A percentile compares a stretch with the other conserved stretches of the same genome.
Evolutionary conservation across 2,113 vertebrate genomes (phyloP).

Genomic region (Anolis sagrei): DNA sequence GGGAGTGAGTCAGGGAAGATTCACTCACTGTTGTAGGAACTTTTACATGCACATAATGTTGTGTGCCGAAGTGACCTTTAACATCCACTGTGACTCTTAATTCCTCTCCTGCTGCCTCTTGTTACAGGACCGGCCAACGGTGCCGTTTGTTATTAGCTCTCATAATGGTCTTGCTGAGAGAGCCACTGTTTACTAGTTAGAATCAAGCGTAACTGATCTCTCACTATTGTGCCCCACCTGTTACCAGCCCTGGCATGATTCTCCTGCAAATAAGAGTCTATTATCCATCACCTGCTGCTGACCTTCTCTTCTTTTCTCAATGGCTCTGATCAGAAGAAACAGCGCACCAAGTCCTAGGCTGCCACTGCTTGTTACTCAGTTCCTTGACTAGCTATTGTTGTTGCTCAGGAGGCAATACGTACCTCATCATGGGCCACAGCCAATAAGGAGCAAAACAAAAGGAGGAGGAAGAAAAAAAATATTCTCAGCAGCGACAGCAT

Average conservation of each 20-base stretch:
- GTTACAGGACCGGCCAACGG: neutral
- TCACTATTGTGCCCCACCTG: constrained; percentile 10
- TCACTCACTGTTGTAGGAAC: neutral
- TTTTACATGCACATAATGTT: neutral
- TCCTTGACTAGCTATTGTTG: neutral
- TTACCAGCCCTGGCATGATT: neutral
- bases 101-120: neutral
- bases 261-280: neutral
- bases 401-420: neutral
- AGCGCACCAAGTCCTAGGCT: neutral
- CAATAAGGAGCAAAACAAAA: neutral
- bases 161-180: neutral
- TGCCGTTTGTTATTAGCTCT: neutral
- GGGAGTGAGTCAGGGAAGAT: neutral
- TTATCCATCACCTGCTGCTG: constrained; percentile 10
- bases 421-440: neutral
- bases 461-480: neutral
- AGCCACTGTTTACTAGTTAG: neutral
- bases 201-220: constrained; percentile 17
- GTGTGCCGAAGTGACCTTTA: neutral
- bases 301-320: neutral
- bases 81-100: too few relatives aligned
- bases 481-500: neutral
- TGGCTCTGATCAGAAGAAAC: neutral
- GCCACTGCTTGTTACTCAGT: neutral